These are phyloP conservation scores for Serranus cabrilla DNA, from an alignment of 2,797 vertebrate species.

Conservation along the genomic window DNA sequence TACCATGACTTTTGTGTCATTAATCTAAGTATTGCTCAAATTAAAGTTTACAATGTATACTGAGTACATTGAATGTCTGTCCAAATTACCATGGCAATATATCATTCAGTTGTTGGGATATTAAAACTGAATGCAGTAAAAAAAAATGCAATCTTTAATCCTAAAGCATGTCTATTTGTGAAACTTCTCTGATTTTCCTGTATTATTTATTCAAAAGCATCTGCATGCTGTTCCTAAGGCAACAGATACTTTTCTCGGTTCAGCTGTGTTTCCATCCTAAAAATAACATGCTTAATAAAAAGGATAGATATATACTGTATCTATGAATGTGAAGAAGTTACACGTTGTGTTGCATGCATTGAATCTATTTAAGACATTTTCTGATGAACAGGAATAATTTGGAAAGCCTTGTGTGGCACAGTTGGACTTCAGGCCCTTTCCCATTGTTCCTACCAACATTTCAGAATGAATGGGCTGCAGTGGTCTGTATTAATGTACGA, in stretches of 20 bases:
- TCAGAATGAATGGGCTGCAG: slow-evolving; percentile 36
- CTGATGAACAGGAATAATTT: not conserved
- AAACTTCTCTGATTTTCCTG: not conserved
- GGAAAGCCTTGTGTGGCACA: not conserved
- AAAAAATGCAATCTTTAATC: not conserved
- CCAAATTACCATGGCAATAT: not conserved
- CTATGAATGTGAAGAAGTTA: not conserved
- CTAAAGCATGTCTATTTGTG: not conserved
- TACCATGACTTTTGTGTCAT: not conserved
- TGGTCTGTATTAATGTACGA: slow-evolving; percentile 28
- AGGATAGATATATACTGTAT: not conserved
- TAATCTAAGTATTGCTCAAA: not conserved
- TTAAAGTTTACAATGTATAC: not conserved
- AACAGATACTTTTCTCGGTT: slow-evolving; percentile 3
- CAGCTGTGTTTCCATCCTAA: not conserved
- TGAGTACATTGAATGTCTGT: not conserved
- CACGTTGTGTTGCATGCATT: not conserved
- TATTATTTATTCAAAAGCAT: not conserved
- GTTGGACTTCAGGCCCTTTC: not conserved
- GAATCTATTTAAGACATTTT: not conserved
- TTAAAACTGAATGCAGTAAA: not conserved
- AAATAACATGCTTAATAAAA: not conserved
- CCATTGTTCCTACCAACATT: slow-evolving; percentile 4
- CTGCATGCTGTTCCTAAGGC: slow-evolving; percentile 15
- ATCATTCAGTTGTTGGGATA: not conserved